phyloP scores from a whole-genome alignment of 2,888 invertebrate species.

The Yponomeuta plumbellus region DNA sequence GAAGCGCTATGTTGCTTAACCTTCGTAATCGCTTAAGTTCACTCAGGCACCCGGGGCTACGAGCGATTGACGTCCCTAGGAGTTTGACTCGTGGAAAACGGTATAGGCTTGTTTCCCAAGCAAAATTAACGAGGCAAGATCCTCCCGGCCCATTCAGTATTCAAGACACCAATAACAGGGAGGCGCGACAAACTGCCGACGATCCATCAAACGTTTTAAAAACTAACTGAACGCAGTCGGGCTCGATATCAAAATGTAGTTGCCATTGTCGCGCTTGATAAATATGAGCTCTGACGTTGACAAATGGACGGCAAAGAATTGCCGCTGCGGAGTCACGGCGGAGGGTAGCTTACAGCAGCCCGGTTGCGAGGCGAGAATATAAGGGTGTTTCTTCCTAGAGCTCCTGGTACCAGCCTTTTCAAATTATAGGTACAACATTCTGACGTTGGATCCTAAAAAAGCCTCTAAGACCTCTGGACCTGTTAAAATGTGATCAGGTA shows the following conservation, averaged over 20 bases:
- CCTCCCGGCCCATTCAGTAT: neutral
- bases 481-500: too few species aligned
- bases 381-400: neutral
- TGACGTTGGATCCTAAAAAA: too few species aligned
- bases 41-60: too few species aligned
- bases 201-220: conserved; percentile 62
- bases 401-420: too few species aligned
- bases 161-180: neutral
- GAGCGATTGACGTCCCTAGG: too few species aligned
- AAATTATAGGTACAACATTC: too few species aligned
- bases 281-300: conserved; percentile 71
- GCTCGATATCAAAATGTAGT: conserved; percentile 70
- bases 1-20: too few species aligned
- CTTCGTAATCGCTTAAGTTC: too few species aligned
- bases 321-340: conserved; percentile 18
- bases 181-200: conserved; percentile 22
- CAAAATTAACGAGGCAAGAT: neutral
- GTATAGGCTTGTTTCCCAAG: neutral
- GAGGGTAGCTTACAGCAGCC: neutral
- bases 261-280: conserved; percentile 69
- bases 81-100: too few species aligned
- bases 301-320: conserved; percentile 51
- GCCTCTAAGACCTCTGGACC: too few species aligned
- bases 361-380: neutral
- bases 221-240: conserved; percentile 39